Base-by-base conservation (phyloP, 1,140 invertebrate genomes). In the Drosophila setifemur region DNA sequence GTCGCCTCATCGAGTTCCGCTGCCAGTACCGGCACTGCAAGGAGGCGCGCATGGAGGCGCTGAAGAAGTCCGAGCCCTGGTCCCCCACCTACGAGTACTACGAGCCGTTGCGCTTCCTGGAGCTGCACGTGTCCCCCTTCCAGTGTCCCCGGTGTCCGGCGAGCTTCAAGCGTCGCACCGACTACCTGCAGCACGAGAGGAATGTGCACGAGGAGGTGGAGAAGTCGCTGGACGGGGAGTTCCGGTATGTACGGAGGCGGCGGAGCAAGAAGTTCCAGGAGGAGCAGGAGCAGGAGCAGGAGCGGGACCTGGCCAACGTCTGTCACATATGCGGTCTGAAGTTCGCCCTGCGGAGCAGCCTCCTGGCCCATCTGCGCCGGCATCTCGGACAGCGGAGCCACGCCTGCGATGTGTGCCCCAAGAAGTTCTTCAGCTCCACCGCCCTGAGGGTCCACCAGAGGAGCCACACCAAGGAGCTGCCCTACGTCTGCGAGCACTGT, bases 271-370 rank as follows among this genome's bases (percentile, higher is more conserved):
- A n/a, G 6, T 9, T 25, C 25, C 19, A 29, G 11, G 33, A 60
- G 35, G 26, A 31, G 26, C 47, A n/a, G 28, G 16, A 11, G 6
- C 11, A 25, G 29, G 28, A 3, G 8, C 28, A 11, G 48, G 2
- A 3, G n/a, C 18, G 37, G 2, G 29, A 55, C 2, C 49, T 78
- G 9, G 67, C 83, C 33, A 73, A 85, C 12, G 74, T 89, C 1
- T 90, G 88, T 4, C 83, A 89, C 26, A 89, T 89, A 9, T 90
- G 88, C 12, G 88, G 81, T 1, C 63, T 77, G 14, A 87, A 86
- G 19, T 90, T 90, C 63, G 76, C 73, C 14, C 33, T 76, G 11
- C 71, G 73, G n/a, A 83, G 55, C 44, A 88, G 75, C 21, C 45
- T 89, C 0, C 19, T 79, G 9, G 67, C 87, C 3, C 88, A 89